phyloP scores from a whole-genome alignment of 2,797 vertebrate species.

The Limosa lapponica region DNA sequence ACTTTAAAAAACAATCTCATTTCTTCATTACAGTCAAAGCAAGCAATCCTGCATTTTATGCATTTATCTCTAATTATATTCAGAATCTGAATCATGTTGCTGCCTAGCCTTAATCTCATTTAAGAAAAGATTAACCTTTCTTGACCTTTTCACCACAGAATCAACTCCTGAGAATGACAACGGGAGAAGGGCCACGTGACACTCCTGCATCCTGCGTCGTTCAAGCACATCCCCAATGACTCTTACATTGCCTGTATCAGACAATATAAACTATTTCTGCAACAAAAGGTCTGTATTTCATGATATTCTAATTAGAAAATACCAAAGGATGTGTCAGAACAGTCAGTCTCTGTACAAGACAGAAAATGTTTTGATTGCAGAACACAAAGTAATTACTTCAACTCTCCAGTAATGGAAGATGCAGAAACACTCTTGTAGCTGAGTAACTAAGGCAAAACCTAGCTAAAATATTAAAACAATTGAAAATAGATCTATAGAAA shows the following conservation, averaged over 20 bases:
- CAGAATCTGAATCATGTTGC: not conserved
- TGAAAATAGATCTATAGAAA: not conserved
- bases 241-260: not conserved
- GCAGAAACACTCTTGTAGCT: not conserved
- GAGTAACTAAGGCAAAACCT: not conserved
- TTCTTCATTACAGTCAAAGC: not conserved
- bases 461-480: not conserved
- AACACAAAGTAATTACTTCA: not conserved
- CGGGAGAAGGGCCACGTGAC: not conserved
- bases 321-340: not conserved
- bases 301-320: not conserved
- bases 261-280: not conserved
- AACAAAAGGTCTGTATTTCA: not conserved
- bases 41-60: not conserved
- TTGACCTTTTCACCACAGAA: conserved; percentile 45
- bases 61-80: not conserved
- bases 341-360: not conserved
- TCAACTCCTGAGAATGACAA: not conserved
- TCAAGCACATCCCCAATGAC: not conserved
- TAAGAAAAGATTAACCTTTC: conserved; percentile 57
- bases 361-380: not conserved
- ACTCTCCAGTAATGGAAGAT: not conserved
- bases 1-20: not conserved
- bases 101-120: conserved; percentile 11
- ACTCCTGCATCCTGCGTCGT: not conserved